Evolutionary conservation across 2,113 vertebrate species (phyloP), one percentile per base, ranked within the genome.

Genomic region (Megaptera novaeangliae): DNA sequence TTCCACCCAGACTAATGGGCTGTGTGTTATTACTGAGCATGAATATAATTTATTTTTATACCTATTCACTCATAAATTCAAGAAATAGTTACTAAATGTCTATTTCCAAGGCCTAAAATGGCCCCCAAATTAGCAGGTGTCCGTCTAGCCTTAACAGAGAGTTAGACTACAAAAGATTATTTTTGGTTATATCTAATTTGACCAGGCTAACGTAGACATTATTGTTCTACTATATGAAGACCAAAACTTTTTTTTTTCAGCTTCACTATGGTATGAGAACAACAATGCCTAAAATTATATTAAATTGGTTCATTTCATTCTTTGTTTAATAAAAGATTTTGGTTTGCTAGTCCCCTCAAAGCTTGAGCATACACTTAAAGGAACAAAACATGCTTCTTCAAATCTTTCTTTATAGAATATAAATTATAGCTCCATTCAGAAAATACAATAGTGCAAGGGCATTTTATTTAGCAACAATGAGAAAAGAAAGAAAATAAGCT

Each of bases 361-460:
- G 81, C 41, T 31, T 94, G 21, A 83, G 64, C 39, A 34, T 85
- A 81, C n/a, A 93, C 63, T 97, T 77, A 81, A 94, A 96, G 34
- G 14, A 81, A 92, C 12, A 82, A 95, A 96, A 89, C 15, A 66
- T 41, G 17, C n/a, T 94, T 85, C 88, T 82, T 87, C 74, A 96
- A 88, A 64, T 4, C 21, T 94, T 95, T 91, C 75, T 92, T 87
- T 87, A 81, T 11, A 95, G 75, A 93, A 63, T 89, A 91, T 90
- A 96, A 96, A 98, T 94, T 92, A 94, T 15, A 93, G 72, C 23
- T 96, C 71, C 23, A 95, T 96, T 97, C 61, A 96, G 61, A 92
- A 88, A 25, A 75, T 27, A 90, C 21, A 97, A 95, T 39, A 95
- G 69, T 31, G 5, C 12, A 63, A 46, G 63, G 55, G 39, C 13